Evolutionary conservation across 2,113 vertebrate species (phyloP).

Genomic region (Callocephalon fimbriatum): DNA sequence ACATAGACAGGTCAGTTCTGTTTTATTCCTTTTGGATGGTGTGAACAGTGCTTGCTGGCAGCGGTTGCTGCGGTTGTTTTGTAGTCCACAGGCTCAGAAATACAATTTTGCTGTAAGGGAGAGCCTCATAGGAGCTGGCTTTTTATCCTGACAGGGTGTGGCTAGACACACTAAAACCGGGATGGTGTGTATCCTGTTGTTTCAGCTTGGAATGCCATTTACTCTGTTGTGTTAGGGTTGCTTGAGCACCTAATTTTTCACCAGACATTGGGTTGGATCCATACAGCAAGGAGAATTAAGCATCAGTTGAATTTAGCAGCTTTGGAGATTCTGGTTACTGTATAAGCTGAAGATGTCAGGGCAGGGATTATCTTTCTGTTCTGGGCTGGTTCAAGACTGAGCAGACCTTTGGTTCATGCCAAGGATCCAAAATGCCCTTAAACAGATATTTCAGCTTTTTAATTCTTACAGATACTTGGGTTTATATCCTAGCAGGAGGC

Average conservation of each 20-base stretch:
- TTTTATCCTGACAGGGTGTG: not conserved
- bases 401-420: not conserved
- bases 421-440: not conserved
- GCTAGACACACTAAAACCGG: not conserved
- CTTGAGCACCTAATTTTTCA: not conserved
- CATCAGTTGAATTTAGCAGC: not conserved
- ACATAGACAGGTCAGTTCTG: not conserved
- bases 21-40: not conserved
- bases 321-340: not conserved
- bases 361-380: not conserved
- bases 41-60: not conserved
- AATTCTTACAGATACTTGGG: not conserved
- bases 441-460: not conserved
- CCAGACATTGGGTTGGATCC: not conserved
- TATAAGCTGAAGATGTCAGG: not conserved
- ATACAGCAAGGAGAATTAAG: not conserved
- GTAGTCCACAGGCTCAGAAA: not conserved
- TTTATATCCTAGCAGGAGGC: not conserved
- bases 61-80: not conserved
- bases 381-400: not conserved
- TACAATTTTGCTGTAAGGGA: not conserved
- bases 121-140: not conserved
- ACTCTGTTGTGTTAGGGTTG: not conserved
- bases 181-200: not conserved
- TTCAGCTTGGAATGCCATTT: not conserved